Percentiles rank a stretch among this genome's conserved stretches.
These are phyloP conservation scores for Drosophila nebulosa DNA, from an alignment of 1,140 invertebrate genomes.

Conservation along the genomic window DNA sequence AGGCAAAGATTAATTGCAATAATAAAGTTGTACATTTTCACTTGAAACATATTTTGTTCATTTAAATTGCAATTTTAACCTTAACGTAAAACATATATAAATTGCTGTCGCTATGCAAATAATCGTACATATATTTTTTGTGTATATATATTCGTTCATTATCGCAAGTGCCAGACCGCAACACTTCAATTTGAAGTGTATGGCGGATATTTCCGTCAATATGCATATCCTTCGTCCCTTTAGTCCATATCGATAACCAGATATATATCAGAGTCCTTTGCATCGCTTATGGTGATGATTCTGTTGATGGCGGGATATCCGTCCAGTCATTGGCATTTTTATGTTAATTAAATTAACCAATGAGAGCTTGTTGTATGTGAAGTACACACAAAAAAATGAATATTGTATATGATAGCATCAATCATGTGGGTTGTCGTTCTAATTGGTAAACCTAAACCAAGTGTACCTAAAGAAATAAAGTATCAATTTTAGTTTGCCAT, in stretches of 20 bases:
- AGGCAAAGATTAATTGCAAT: background rate
- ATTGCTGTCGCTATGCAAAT: slow-evolving; percentile 60
- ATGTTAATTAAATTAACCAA: slow-evolving; percentile 69
- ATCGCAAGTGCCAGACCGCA: slow-evolving; percentile 55
- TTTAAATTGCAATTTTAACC: slow-evolving; percentile 28
- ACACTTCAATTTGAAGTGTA: slow-evolving; percentile 56
- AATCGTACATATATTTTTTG: slow-evolving; percentile 4
- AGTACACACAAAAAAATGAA: background rate
- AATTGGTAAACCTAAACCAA: slow-evolving; percentile 43
- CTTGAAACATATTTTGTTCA: background rate
- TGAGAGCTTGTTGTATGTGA: slow-evolving; percentile 62
- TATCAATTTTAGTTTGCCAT: slow-evolving; percentile 28
- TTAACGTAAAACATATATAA: slow-evolving; percentile 15
- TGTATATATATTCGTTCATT: slow-evolving; percentile 32
- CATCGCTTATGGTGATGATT: slow-evolving; percentile 14
- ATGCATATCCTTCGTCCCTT: slow-evolving; percentile 22
- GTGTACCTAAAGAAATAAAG: slow-evolving; percentile 33
- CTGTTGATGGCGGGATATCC: slow-evolving; percentile 11
- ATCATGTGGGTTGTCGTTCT: background rate
- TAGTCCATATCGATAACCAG: slow-evolving; percentile 7
- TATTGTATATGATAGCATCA: background rate
- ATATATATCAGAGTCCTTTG: slow-evolving; percentile 28
- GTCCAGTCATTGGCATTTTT: slow-evolving; percentile 46
- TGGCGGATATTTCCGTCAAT: slow-evolving; percentile 37
- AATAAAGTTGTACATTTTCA: background rate